Conservation (phyloP, 2,797 vertebrate genomes). For the Poeciliopsis infans region DNA sequence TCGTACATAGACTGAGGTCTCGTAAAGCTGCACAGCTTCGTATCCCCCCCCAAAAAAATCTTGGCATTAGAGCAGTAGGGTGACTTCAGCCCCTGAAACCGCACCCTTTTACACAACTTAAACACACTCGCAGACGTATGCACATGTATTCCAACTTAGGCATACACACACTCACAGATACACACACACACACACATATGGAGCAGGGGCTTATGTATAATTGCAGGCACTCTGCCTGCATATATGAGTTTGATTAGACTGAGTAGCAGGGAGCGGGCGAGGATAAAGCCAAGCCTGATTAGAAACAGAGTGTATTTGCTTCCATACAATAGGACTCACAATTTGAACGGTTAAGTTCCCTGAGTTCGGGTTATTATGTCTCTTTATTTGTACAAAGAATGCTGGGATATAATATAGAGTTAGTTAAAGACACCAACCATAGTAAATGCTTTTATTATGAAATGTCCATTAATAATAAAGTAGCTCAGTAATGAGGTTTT, state of each 20-base stretch:
- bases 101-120: slow-evolving; percentile 51
- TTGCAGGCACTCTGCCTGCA: slow-evolving; percentile 79
- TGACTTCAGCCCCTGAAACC: slow-evolving; percentile 77
- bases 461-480: neutral
- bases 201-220: slow-evolving; percentile 75
- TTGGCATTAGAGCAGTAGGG: slow-evolving; percentile 68
- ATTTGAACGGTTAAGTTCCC: slow-evolving; percentile 61
- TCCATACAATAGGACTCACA: slow-evolving; percentile 70
- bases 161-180: slow-evolving; percentile 34
- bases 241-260: slow-evolving; percentile 80
- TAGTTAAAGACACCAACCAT: slow-evolving; percentile 14
- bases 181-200: slow-evolving; percentile 53
- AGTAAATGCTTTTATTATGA: neutral
- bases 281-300: slow-evolving; percentile 78
- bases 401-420: slow-evolving; percentile 43
- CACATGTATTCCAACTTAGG: slow-evolving; percentile 43
- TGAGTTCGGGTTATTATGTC: slow-evolving; percentile 67
- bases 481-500: neutral
- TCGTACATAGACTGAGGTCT: slow-evolving; percentile 76
- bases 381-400: slow-evolving; percentile 15
- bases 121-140: slow-evolving; percentile 37
- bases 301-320: slow-evolving; percentile 75
- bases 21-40: slow-evolving; percentile 73
- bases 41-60: slow-evolving; percentile 62
- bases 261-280: slow-evolving; percentile 72